Conservation (phyloP, 23 tunicate species). For the Ascidia mentula region DNA sequence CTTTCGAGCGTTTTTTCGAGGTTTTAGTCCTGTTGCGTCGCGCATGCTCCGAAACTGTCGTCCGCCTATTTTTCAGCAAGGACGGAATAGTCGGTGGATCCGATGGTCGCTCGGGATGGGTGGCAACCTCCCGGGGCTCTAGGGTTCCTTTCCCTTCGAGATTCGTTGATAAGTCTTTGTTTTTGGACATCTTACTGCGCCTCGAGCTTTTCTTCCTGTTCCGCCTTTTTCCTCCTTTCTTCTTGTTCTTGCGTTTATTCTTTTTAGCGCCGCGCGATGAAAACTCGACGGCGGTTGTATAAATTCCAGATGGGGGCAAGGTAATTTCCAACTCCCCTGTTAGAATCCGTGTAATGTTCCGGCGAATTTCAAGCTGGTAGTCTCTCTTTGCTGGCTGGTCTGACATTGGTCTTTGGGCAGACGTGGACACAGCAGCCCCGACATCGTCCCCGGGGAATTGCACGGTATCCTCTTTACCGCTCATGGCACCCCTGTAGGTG, state of each 20-base stretch:
- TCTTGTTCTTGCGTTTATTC: background rate
- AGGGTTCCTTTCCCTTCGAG: background rate
- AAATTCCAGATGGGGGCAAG: background rate
- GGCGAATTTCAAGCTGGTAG: background rate
- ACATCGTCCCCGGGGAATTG: no score
- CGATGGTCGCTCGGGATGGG: background rate
- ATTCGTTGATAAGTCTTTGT: background rate
- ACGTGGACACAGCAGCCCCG: no score
- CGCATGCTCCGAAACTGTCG: background rate
- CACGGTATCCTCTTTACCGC: no score
- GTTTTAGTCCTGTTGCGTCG: background rate
- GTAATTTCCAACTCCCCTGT: background rate
- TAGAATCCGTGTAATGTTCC: background rate
- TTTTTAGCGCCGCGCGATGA: background rate
- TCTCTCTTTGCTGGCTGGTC: background rate
- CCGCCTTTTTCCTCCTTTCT: background rate
- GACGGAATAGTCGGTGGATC: slow-evolving; percentile 1
- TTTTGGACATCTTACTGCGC: background rate
- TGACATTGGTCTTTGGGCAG: no score
- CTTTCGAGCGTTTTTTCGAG: background rate
- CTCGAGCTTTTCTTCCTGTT: background rate
- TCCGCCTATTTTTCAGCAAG: slow-evolving; percentile 1
- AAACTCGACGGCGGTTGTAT: slow-evolving; percentile 1
- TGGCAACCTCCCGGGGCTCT: background rate
- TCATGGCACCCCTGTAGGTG: no score